Base-by-base conservation (phyloP, 2,797 vertebrate species). In the Tinamus major region DNA sequence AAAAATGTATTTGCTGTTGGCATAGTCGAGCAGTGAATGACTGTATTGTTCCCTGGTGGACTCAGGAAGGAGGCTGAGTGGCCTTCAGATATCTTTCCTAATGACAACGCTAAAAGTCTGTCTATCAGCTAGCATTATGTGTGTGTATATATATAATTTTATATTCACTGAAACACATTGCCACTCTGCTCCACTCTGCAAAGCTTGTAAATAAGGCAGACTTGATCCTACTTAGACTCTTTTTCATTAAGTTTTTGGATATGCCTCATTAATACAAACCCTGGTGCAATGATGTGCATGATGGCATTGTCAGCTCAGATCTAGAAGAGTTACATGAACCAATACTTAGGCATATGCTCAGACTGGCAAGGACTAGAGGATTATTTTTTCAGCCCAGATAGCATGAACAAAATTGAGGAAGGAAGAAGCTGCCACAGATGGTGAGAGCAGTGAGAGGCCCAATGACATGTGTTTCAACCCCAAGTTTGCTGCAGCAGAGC, bases 401-500 rank as follows among this genome's bases (percentile, higher is more conserved):
- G 20, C 75, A 86, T 1, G 21, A 86, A 48, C 67, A 90, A 76
- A 94, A 93, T 8, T 79, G 85, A 92, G 74, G 92, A 79, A 74
- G 84, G 84, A 91, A 79, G 87, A 18, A 82, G 64, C 83, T 55
- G 67, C 82, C 3, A 0, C 93, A 96, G 94, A 93, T 94, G 93
- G 94, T 46, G 83, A 77, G 56, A 92, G 89, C 93, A 86, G 89
- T 68, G 53, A 95, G 94, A 86, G 49, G 89, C 87, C 74, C 74
- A 31, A 44, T 39, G 91, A 74, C 51, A 56, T 58, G 91, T 87
- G 80, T 74, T 92, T 86, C 79, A 72, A 59, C 84, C 70, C 35
- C 6, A 67, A 24, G 74, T 68, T 92, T 92, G 85, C 74, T 91
- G 65, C 70, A 92, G 59, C 56, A 70, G 74, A 61, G 93, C 26